Base-by-base conservation (phyloP, 2,113 vertebrate genomes). In the Orycteropus afer region DNA sequence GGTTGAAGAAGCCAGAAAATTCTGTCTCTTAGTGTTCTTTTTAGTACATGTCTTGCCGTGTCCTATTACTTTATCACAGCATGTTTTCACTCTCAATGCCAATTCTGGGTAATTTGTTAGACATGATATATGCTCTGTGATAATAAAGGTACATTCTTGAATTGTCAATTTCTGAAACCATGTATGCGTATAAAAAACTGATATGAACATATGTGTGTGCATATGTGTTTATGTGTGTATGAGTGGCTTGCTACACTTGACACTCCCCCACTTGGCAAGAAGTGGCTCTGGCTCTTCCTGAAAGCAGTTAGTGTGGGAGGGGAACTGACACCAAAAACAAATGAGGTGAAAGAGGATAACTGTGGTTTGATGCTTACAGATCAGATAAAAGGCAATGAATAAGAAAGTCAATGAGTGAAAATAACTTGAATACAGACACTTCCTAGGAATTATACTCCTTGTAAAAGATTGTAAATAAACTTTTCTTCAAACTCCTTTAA, bases 331-430 rank as follows among this genome's bases (percentile, higher is more conserved):
- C 73, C 47, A 40, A 37, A 88, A 37, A 61, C 94, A 86, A 82
- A 86, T 9, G 76, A 67, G 73, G 74, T 59, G 90, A 77, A 93
- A 95, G 86, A 92, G n/a, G 73, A 20, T 17, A 5, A 53, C 42
- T 74, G 57, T 20, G 51, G 65, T 57, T 87, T 83, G 87, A 85
- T 57, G 67, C 37, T 76, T 74, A 13, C 37, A 59, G 88, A 65
- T 42, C 49, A 74, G 37, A 88, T 29, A 81, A 95, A 71, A 84
- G 73, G 55, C 89, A 23, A 47, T 53, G 78, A 74, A 45, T 63
- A 80, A 84, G 95, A 87, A 82, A 93, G 82, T 82, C 87, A 83
- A 23, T 55, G 78, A 95, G 81, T 79, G 89, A 84, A 80, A 45
- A 37, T n/a, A 81, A 37, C 78, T 11, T 32, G 49, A 32, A 17